phyloP scores from a whole-genome alignment of 2,888 invertebrate genomes.

The Amiota minor region DNA sequence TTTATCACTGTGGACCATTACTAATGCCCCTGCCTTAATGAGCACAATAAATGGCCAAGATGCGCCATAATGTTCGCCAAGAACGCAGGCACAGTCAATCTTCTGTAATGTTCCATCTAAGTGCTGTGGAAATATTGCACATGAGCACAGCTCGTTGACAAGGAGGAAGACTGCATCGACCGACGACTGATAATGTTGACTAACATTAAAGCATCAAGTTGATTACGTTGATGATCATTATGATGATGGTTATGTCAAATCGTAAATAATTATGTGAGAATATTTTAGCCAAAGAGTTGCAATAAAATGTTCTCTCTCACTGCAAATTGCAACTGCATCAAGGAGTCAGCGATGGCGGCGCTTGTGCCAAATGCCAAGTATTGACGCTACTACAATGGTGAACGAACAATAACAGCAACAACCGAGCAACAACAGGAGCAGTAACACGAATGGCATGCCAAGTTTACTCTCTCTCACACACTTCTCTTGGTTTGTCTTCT shows the following conservation, averaged over 20 bases:
- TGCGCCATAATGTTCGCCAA: slow-evolving; percentile 20
- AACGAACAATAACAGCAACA: not conserved
- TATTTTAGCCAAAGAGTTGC: slow-evolving; percentile 55
- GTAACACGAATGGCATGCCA: not conserved
- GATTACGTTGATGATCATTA: slow-evolving; percentile 36
- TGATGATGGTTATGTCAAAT: slow-evolving; percentile 66
- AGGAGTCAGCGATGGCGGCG: slow-evolving; percentile 3
- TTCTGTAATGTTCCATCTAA: not conserved
- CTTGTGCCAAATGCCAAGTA: slow-evolving; percentile 19
- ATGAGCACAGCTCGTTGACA: not conserved
- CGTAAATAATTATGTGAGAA: slow-evolving; percentile 71
- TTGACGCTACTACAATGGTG: not conserved
- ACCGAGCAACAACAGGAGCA: slow-evolving; percentile 8
- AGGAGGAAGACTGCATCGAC: not conserved
- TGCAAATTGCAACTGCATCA: too few relatives aligned
- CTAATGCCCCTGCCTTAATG: slow-evolving; percentile 21
- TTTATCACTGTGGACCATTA: slow-evolving; percentile 7
- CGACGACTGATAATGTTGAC: slow-evolving; percentile 22
- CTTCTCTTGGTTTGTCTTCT: not conserved
- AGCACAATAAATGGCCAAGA: slow-evolving; percentile 12
- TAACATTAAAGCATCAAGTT: slow-evolving; percentile 37
- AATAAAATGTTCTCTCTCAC: slow-evolving; percentile 28
- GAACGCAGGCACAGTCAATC: slow-evolving; percentile 10
- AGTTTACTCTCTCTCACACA: not conserved
- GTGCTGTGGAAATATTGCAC: not conserved